Conservation (phyloP, 1,140 invertebrate genomes). For the Calliopsis andreniformis region DNA sequence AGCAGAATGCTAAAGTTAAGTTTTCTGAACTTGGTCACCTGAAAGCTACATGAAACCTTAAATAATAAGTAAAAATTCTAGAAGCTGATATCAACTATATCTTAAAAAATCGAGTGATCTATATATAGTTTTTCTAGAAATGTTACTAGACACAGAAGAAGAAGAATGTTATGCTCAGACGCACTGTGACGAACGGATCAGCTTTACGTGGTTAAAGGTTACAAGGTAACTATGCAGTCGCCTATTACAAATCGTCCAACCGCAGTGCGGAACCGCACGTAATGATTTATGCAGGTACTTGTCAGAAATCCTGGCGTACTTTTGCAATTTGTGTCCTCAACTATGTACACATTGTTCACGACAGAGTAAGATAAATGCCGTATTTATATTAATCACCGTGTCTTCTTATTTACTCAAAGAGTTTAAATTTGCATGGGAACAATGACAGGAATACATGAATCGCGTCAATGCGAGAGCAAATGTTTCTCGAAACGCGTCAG, state of each 20-base stretch:
- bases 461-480: too few relatives aligned
- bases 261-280: slow-evolving; percentile 59
- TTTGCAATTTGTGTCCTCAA: slow-evolving; percentile 24
- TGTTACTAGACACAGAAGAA: background rate
- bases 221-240: background rate
- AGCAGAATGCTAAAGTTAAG: too few relatives aligned
- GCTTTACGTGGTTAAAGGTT: background rate
- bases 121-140: background rate
- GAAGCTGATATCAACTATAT: too few relatives aligned
- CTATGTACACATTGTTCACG: background rate
- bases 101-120: too few relatives aligned
- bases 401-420: background rate
- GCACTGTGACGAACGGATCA: background rate
- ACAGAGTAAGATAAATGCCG: background rate
- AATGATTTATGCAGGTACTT: slow-evolving; percentile 63
- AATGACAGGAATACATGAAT: slow-evolving; percentile 1
- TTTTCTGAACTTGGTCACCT: too few relatives aligned
- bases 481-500: too few relatives aligned
- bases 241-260: slow-evolving; percentile 37
- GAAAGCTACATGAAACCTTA: too few relatives aligned
- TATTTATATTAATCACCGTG: background rate
- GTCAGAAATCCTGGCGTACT: slow-evolving; percentile 58
- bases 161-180: background rate
- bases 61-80: too few relatives aligned
- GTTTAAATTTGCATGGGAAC: slow-evolving; percentile 19